Percentiles rank a stretch among this genome's conserved stretches.
Conservation (phyloP, 2,797 vertebrate genomes). For the Arremon aurantiirostris region DNA sequence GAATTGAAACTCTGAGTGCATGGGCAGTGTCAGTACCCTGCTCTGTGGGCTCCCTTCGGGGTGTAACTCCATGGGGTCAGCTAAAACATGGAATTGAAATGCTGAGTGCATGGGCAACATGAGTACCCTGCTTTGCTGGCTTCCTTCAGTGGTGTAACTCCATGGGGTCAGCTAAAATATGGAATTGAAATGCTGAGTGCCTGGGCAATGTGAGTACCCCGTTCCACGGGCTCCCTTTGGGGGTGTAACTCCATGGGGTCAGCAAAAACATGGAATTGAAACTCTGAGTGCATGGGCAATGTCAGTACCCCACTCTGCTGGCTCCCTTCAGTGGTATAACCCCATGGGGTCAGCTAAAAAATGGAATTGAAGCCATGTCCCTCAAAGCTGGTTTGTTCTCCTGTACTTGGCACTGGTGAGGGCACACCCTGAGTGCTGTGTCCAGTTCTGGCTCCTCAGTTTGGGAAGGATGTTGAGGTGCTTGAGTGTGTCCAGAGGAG, state of each 20-base stretch:
- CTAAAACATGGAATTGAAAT: background rate
- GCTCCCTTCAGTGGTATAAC: accelerated
- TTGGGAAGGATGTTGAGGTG: background rate
- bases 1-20: constrained; percentile 77
- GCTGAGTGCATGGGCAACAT: constrained; percentile 97
- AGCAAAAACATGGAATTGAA: constrained; percentile 45
- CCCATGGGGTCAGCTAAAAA: too few relatives aligned
- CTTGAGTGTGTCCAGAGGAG: background rate
- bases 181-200: constrained; percentile 79
- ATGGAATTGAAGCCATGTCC: background rate
- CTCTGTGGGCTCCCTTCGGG: background rate
- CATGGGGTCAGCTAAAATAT: too few relatives aligned
- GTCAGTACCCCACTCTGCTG: background rate
- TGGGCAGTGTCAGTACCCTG: constrained; percentile 73
- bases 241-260: background rate
- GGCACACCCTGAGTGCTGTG: background rate
- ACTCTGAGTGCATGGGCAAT: constrained; percentile 91
- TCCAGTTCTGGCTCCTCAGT: background rate
- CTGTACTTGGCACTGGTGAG: background rate
- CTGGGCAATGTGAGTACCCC: constrained; percentile 92
- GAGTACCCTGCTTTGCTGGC: constrained; percentile 57
- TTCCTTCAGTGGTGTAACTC: too few relatives aligned
- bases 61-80: accelerated
- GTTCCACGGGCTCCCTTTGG: background rate
- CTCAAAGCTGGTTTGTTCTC: background rate